A percentile compares a stretch with the other conserved stretches of the same genome.
Evolutionary conservation across 2,113 vertebrate species (phyloP).

Genomic region (Channa maculata): DNA sequence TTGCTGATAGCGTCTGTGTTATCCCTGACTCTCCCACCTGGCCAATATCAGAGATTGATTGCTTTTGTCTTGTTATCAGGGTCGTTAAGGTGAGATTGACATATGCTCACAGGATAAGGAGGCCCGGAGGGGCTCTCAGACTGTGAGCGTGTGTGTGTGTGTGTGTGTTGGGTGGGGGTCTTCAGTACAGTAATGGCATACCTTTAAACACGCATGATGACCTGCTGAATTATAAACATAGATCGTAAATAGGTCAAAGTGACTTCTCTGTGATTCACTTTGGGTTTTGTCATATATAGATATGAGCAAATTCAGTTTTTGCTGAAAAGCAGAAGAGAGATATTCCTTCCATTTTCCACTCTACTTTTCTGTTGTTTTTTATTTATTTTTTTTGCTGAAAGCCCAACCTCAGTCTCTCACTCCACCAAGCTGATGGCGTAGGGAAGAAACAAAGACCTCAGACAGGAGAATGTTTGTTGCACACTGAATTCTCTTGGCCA

Average conservation of each 20-base stretch:
- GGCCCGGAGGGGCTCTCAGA: conserved; percentile 37
- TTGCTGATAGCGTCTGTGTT: conserved; percentile 58
- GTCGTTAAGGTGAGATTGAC: conserved; percentile 73
- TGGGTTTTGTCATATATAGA: conserved; percentile 11
- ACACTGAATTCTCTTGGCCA: conserved; percentile 54
- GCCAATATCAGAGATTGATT: conserved; percentile 74
- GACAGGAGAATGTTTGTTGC: conserved; percentile 51
- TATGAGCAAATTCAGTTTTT: background rate
- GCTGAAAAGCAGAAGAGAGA: background rate
- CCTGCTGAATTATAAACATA: conserved; percentile 52
- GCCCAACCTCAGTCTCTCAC: background rate
- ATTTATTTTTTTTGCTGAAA: background rate
- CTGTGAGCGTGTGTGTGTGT: background rate
- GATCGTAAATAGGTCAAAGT: conserved; percentile 67
- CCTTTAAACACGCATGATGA: conserved; percentile 72
- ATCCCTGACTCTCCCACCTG: conserved; percentile 47
- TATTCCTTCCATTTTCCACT: background rate
- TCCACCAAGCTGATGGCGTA: conserved; percentile 7
- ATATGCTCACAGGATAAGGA: conserved; percentile 61
- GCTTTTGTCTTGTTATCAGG: conserved; percentile 73
- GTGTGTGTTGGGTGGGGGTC: background rate
- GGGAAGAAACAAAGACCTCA: conserved; percentile 58
- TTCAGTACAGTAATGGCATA: background rate
- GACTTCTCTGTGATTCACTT: background rate
- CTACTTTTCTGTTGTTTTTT: background rate